Evolutionary conservation across 2,888 invertebrate species (phyloP).

Genomic region (Diaperis boleti): DNA sequence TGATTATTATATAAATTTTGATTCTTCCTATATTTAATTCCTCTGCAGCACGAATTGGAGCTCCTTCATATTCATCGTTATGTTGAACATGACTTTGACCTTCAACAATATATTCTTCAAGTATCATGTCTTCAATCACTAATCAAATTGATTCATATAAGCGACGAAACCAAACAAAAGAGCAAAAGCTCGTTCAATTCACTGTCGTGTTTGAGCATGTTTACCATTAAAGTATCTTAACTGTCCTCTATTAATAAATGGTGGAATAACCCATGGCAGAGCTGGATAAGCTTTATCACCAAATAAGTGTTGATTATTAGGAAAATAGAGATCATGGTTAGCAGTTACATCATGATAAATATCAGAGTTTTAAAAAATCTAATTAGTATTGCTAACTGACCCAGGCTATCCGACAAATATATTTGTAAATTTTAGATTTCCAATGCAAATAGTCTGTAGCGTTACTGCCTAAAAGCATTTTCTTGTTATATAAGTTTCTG

Average conservation of each 20-base stretch:
- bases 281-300: neutral
- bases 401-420: conserved; percentile 40
- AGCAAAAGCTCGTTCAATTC: neutral
- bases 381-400: conserved; percentile 39
- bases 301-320: neutral
- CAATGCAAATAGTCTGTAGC: conserved; percentile 25
- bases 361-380: conserved; percentile 48
- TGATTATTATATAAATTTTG: too few species aligned
- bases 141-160: too few species aligned
- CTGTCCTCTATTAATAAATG: neutral
- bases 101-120: too few species aligned
- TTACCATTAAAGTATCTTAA: neutral
- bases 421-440: conserved; percentile 34
- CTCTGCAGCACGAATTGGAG: too few species aligned
- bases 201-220: neutral
- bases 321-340: neutral
- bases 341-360: conserved; percentile 34
- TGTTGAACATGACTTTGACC: too few species aligned
- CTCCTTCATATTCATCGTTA: too few species aligned
- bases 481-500: conserved; percentile 21
- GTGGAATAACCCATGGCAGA: neutral
- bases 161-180: neutral
- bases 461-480: conserved; percentile 22
- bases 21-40: too few species aligned
- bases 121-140: too few species aligned